Evolutionary conservation across 2,888 invertebrate genomes (phyloP), one percentile per base, ranked within the genome.

Genomic region (Drosophila longiperda): DNA sequence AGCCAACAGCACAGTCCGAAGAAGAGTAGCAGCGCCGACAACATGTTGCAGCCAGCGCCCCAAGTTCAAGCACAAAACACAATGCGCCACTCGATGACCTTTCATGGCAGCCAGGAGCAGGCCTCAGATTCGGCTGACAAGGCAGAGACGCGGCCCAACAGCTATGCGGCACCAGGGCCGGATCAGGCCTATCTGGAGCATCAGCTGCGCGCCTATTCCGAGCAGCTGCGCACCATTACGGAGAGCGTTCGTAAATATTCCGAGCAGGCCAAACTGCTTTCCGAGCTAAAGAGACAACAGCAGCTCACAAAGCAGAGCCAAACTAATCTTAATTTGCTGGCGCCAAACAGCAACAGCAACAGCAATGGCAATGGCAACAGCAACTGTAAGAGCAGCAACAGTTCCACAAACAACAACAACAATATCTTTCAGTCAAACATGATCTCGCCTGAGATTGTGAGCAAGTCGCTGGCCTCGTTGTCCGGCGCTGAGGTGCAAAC

Each of bases 221-320:
- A 93, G 61, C 93, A 93, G 60, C 73, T 93, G 33, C 84, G 92
- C 23, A 92, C 92, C 42, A 93, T 93, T 20, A 93, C 93, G 0
- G 93, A 93, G 67, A 93, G 93, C 75, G 93, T 93, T 32, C 86
- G 93, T 5, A 93, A 93, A 68, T 93, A 93, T 72, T 93, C 93
- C 3, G 93, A 93, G 66, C 93, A 93, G 66, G 93, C 93, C 1
- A 93, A 93, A 70, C 69, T 93, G 6, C 75, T 93, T 4, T 93
- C 93, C 0, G 93, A 93, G 73, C 65, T 93, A 2, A 93, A 93
- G 63, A 90, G 93, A 0, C 93, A 93, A 55, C 93, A 93, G 67
- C 92, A 92, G 64, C 59, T 92, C 32, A 91, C 90, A 15, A 92
- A 91, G 62, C 91, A 89, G 50, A 79, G 83, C 60, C 76, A 78